A percentile compares a stretch with the other conserved stretches of the same genome.
Conservation (phyloP, 2,797 vertebrate species). For the Scarus forsteni region DNA sequence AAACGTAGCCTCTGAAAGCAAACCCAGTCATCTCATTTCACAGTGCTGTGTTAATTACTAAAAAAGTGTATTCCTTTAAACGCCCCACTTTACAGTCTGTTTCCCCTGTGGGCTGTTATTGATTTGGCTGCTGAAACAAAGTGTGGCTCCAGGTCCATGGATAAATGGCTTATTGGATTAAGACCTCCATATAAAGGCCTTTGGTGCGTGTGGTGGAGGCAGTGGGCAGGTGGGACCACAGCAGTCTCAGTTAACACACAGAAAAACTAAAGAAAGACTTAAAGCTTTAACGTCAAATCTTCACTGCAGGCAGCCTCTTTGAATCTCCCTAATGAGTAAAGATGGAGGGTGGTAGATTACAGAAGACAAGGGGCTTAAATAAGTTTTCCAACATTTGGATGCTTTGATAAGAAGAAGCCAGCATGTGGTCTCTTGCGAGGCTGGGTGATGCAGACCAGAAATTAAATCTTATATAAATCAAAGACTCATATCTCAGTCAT, state of each 20-base stretch:
- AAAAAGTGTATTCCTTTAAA: constrained; percentile 65
- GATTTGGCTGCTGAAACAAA: constrained; percentile 75
- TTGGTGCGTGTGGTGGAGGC: constrained; percentile 17
- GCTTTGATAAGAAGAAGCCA: constrained; percentile 12
- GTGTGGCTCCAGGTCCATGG: constrained; percentile 61
- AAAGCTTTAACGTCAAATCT: not conserved
- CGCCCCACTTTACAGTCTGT: constrained; percentile 54
- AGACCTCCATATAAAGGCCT: constrained; percentile 60
- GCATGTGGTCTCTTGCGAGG: too few relatives aligned
- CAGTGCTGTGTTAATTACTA: constrained; percentile 35
- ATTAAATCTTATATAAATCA: too few relatives aligned
- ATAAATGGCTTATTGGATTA: constrained; percentile 81
- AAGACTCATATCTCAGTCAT: too few relatives aligned
- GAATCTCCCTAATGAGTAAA: not conserved
- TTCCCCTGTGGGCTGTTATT: constrained; percentile 68
- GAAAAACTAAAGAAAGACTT: constrained; percentile 3
- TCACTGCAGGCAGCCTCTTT: not conserved
- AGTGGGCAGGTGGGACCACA: constrained; percentile 33
- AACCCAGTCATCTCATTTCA: constrained; percentile 27
- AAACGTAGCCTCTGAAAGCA: constrained; percentile 4
- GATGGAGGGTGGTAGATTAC: not conserved
- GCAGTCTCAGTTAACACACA: constrained; percentile 16
- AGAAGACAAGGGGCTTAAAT: not conserved
- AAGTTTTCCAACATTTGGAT: not conserved
- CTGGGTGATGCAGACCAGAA: too few relatives aligned